Conservation (phyloP, 2,797 vertebrate genomes). For the Chaetophractus vellerosus region DNA sequence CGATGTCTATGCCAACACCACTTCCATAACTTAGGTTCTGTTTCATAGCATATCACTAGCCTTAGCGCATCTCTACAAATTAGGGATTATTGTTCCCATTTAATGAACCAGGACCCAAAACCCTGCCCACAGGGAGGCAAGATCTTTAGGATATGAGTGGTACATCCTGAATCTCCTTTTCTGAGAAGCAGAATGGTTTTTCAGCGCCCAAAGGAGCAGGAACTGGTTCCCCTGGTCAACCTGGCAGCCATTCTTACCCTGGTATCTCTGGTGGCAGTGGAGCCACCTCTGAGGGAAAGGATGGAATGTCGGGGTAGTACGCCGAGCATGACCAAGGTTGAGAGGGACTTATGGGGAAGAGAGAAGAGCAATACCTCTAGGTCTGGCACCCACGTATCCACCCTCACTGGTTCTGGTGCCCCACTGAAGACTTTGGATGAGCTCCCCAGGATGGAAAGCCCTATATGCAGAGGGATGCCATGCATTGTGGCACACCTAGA, state of each 20-base stretch:
- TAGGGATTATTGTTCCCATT: neutral
- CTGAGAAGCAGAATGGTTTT: neutral
- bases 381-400: neutral
- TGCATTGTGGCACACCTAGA: neutral
- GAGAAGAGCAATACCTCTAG: neutral
- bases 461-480: neutral
- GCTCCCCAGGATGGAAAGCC: neutral
- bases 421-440: neutral
- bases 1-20: neutral
- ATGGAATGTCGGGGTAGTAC: rapidly evolving
- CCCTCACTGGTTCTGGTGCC: neutral
- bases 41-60: rapidly evolving
- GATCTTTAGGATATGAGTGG: neutral
- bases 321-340: neutral
- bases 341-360: neutral
- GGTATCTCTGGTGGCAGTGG: neutral
- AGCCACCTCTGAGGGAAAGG: too few species aligned
- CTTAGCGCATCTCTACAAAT: neutral
- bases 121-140: neutral
- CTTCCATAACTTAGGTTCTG: neutral
- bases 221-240: neutral
- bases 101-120: neutral
- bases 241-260: neutral
- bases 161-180: neutral
- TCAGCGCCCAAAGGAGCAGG: neutral